A percentile compares a stretch with the other conserved stretches of the same genome.
Conservation (phyloP, 2,888 invertebrate species). For the Parnassius mnemosyne region DNA sequence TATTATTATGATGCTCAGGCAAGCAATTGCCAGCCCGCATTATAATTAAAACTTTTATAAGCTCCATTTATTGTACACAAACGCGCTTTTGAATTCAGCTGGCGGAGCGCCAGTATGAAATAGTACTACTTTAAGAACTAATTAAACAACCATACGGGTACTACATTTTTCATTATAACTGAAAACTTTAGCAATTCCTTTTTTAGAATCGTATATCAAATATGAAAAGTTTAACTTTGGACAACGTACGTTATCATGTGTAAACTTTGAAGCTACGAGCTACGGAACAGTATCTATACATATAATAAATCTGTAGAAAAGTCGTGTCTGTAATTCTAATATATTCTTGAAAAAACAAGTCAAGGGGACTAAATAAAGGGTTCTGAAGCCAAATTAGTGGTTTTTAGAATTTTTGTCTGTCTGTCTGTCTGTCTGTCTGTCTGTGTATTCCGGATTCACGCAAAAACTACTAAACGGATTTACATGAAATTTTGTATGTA, state of each 20-base stretch:
- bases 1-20: slow-evolving; percentile 18
- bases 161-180: slow-evolving; percentile 19
- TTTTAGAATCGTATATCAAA: slow-evolving; percentile 1
- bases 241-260: background rate
- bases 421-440: too few relatives aligned
- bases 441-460: too few relatives aligned
- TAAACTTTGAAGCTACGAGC: background rate
- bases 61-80: slow-evolving; percentile 22
- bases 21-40: slow-evolving; percentile 25
- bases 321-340: too few relatives aligned
- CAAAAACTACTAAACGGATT: too few relatives aligned
- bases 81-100: slow-evolving; percentile 26
- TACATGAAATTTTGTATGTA: too few relatives aligned
- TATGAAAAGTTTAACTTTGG: background rate
- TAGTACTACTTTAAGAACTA: slow-evolving; percentile 23
- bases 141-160: slow-evolving; percentile 25
- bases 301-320: too few relatives aligned
- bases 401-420: too few relatives aligned
- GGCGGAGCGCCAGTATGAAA: slow-evolving; percentile 23
- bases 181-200: slow-evolving; percentile 12
- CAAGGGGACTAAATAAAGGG: too few relatives aligned
- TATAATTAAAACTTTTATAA: slow-evolving; percentile 26
- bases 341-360: too few relatives aligned
- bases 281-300: background rate
- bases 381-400: too few relatives aligned